Percentiles rank a stretch among this genome's conserved stretches.
phyloP scores from a whole-genome alignment of 2,888 invertebrate species.

The Alsophila aescularia region DNA sequence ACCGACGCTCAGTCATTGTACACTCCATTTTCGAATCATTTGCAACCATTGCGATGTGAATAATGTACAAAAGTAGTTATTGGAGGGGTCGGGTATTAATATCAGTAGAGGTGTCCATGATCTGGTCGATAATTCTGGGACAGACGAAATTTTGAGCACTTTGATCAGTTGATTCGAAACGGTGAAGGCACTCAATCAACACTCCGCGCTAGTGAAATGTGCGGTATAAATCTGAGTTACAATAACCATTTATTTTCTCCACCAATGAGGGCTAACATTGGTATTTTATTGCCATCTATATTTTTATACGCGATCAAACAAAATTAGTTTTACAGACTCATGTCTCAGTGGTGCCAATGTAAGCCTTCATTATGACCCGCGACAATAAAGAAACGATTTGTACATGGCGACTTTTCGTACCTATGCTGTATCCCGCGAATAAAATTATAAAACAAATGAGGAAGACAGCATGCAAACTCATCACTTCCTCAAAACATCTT shows the following conservation, averaged over 20 bases:
- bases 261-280: too few species aligned
- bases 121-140: conserved; percentile 26
- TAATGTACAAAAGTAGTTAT: conserved; percentile 49
- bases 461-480: too few species aligned
- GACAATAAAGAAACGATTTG: too few species aligned
- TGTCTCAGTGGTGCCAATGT: too few species aligned
- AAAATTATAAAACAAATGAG: too few species aligned
- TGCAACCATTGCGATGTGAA: conserved; percentile 42
- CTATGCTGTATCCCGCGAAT: too few species aligned
- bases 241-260: background rate
- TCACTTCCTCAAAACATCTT: too few species aligned
- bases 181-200: background rate
- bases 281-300: too few species aligned
- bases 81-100: conserved; percentile 20
- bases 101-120: conserved; percentile 30
- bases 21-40: conserved; percentile 19
- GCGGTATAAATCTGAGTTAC: background rate
- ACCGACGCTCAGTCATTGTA: conserved; percentile 21
- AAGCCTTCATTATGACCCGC: too few species aligned
- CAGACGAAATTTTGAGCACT: conserved; percentile 21
- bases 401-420: too few species aligned
- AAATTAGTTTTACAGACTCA: too few species aligned
- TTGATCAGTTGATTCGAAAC: conserved; percentile 4
- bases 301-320: too few species aligned
- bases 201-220: background rate